These are phyloP conservation scores for Penelope pileata DNA, from an alignment of 2,113 vertebrate species.

Conservation along the genomic window DNA sequence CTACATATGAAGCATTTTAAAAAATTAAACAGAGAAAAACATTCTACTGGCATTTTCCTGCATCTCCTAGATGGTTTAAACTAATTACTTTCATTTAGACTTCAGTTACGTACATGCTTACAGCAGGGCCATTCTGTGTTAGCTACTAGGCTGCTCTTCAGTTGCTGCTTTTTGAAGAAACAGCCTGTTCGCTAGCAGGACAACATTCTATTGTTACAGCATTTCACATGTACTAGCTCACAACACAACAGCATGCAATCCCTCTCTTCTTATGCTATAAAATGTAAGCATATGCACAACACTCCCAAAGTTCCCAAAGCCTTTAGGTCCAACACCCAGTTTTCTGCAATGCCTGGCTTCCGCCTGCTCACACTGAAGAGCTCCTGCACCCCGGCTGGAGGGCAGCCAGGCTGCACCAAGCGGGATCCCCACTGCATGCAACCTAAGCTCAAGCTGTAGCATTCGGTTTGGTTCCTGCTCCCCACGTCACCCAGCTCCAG, in stretches of 20 bases:
- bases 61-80: background rate
- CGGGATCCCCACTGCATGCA: fast-evolving
- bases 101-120: background rate
- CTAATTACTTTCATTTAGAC: background rate
- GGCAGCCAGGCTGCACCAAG: background rate
- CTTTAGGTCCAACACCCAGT: background rate
- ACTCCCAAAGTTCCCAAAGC: background rate
- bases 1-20: background rate
- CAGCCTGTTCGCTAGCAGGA: background rate
- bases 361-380: fast-evolving
- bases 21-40: background rate
- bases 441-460: background rate
- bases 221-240: background rate
- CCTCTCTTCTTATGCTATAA: background rate
- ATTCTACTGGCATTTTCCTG: background rate
- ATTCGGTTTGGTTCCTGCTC: background rate
- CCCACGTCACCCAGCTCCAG: background rate
- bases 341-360: background rate
- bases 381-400: background rate
- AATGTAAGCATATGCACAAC: background rate
- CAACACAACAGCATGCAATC: background rate
- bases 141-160: background rate
- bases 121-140: background rate
- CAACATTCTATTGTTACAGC: background rate
- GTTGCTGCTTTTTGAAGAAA: background rate